Conservation (phyloP, 2,888 invertebrate species). For the Galerucella calmariensis region DNA sequence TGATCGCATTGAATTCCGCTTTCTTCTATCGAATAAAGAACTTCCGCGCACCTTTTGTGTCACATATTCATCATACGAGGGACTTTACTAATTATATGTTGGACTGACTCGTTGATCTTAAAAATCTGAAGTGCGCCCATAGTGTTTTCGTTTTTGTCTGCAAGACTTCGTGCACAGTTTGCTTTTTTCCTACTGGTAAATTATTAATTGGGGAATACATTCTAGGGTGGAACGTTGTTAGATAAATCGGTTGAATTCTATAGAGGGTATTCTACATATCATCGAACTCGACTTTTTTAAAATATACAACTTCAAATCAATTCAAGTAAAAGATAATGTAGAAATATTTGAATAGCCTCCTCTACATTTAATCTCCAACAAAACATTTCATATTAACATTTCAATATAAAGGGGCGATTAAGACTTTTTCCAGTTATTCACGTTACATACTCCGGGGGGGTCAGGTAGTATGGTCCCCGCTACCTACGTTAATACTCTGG, state of each 20-base stretch:
- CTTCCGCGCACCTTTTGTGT: slow-evolving; percentile 65
- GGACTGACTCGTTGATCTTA: slow-evolving; percentile 58
- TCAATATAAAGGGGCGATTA: no score
- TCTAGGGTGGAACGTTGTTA: slow-evolving; percentile 12
- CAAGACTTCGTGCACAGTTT: slow-evolving; percentile 51
- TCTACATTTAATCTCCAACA: no score
- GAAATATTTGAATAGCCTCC: no score
- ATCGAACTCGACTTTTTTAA: not conserved
- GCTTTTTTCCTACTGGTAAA: slow-evolving; percentile 31
- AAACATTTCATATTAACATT: no score
- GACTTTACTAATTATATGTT: slow-evolving; percentile 63
- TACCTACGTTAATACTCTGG: no score
- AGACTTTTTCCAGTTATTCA: no score
- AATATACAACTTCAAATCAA: not conserved
- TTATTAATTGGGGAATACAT: slow-evolving; percentile 7
- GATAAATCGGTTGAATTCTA: slow-evolving; percentile 14
- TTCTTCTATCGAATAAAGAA: slow-evolving; percentile 60
- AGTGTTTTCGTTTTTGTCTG: slow-evolving; percentile 56
- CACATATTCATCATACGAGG: slow-evolving; percentile 57
- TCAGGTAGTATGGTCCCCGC: no score
- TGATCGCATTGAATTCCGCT: slow-evolving; percentile 63
- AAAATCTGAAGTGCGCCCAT: slow-evolving; percentile 59
- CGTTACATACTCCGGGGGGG: no score
- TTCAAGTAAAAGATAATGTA: no score
- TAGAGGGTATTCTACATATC: not conserved